A percentile compares a stretch with the other conserved stretches of the same genome.
Conservation (phyloP, 2,113 vertebrate species). For the Lathamus discolor region DNA sequence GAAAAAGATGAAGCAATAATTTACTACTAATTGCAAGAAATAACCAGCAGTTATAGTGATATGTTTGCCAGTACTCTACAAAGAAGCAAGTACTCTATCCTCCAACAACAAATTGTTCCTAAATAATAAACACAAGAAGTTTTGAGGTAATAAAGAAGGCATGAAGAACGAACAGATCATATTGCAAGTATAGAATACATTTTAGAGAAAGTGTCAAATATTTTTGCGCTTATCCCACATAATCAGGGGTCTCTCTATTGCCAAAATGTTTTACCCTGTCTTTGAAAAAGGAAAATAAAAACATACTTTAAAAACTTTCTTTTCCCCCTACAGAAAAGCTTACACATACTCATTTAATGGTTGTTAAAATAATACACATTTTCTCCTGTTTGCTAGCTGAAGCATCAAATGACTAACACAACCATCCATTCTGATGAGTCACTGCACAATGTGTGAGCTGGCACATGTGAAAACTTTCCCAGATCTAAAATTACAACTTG, state of each 20-base stretch:
- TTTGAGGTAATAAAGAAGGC: not conserved
- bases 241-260: not conserved
- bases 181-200: not conserved
- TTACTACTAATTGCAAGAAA: not conserved
- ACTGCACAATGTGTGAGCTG: not conserved
- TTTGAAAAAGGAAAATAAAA: not conserved
- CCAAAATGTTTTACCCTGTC: not conserved
- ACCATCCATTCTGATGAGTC: conserved; percentile 25
- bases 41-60: not conserved
- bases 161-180: not conserved
- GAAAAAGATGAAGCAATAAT: not conserved
- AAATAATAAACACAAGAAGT: not conserved
- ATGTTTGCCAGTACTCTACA: not conserved
- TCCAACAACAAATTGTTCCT: not conserved
- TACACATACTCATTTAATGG: not conserved
- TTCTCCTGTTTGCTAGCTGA: not conserved
- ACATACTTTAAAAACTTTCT: not conserved
- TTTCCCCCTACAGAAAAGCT: not conserved
- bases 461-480: not conserved
- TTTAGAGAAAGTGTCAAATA: not conserved
- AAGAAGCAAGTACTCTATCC: not conserved
- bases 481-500: not conserved
- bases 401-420: conserved; percentile 7
- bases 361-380: not conserved
- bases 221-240: not conserved